Evolutionary conservation across 1,140 invertebrate species (phyloP).

Genomic region (Oryzaephilus surinamensis): DNA sequence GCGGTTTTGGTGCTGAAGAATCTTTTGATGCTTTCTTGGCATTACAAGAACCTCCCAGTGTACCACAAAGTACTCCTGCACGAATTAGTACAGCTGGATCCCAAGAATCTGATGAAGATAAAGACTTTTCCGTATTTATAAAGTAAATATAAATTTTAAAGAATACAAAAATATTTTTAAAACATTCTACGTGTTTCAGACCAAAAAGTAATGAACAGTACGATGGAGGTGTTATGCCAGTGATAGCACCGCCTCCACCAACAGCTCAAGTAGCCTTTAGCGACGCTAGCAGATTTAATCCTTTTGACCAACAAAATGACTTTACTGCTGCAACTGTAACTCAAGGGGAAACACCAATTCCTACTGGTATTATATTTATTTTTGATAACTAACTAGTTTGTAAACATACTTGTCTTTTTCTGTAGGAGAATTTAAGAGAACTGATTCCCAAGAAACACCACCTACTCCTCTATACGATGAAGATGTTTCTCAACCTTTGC

Average conservation of each 20-base stretch:
- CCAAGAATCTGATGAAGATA: conserved; percentile 62
- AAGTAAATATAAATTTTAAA: conserved; percentile 42
- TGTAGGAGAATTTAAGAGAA: conserved; percentile 31
- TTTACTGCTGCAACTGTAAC: conserved; percentile 34
- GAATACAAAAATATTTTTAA: conserved; percentile 5
- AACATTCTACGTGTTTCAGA: conserved; percentile 34
- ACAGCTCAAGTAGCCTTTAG: conserved; percentile 40
- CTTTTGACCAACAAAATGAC: conserved; percentile 65
- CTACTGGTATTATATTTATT: conserved; percentile 10
- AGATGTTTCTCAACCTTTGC: conserved; percentile 83
- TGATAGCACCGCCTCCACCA: conserved; percentile 61
- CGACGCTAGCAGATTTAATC: conserved; percentile 47
- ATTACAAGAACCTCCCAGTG: conserved; percentile 59
- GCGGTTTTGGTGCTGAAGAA: conserved; percentile 45
- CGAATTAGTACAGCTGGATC: conserved; percentile 52
- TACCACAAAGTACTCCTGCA: conserved; percentile 45
- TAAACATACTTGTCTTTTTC: too few species aligned
- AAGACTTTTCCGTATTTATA: conserved; percentile 69
- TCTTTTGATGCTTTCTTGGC: conserved; percentile 72
- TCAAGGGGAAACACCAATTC: conserved; percentile 20
- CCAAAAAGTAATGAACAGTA: conserved; percentile 42
- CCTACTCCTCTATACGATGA: conserved; percentile 92
- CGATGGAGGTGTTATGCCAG: conserved; percentile 47
- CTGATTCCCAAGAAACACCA: conserved; percentile 67
- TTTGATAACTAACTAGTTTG: not conserved